A percentile compares a stretch with the other conserved stretches of the same genome.
These are phyloP conservation scores for Monodelphis domestica DNA, from an alignment of 2,797 vertebrate genomes.

Conservation along the genomic window DNA sequence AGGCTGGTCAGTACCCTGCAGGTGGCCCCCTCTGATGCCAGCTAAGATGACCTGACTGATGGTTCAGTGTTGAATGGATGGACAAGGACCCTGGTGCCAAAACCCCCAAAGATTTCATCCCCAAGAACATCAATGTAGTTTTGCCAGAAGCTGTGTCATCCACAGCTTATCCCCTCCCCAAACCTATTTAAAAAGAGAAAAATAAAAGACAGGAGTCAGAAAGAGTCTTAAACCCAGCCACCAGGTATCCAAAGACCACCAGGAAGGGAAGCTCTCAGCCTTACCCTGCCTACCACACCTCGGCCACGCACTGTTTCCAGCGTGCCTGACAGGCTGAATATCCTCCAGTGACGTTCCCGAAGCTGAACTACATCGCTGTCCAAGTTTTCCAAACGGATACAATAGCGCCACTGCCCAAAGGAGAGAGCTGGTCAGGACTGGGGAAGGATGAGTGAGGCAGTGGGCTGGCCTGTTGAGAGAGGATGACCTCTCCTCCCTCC, in stretches of 20 bases:
- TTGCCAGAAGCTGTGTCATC: slow-evolving; percentile 24
- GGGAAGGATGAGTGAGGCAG: slow-evolving; percentile 41
- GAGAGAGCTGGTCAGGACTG: slow-evolving; percentile 16
- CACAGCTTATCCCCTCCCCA: not conserved
- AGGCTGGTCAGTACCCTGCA: not conserved
- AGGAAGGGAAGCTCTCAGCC: slow-evolving; percentile 35
- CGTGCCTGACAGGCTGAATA: slow-evolving; percentile 98
- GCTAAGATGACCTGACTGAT: not conserved
- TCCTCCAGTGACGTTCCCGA: slow-evolving; percentile 97
- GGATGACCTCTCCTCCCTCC: not conserved
- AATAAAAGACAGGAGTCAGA: not conserved
- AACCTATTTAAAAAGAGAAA: not conserved
- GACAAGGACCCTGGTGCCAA: not conserved
- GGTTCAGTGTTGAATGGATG: not conserved
- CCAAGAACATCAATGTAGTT: not conserved
- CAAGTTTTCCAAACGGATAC: slow-evolving; percentile 97
- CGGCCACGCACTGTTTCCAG: slow-evolving; percentile 97
- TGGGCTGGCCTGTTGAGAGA: not conserved
- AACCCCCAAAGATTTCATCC: not conserved
- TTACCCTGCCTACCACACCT: slow-evolving; percentile 96
- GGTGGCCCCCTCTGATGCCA: not conserved
- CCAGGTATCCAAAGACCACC: not conserved
- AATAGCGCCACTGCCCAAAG: slow-evolving; percentile 95
- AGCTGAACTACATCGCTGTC: slow-evolving; percentile 96
- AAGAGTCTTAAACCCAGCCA: not conserved